A percentile compares a stretch with the other conserved stretches of the same genome.
Evolutionary conservation across 2,797 vertebrate genomes (phyloP).

Genomic region (Psittacula echo): DNA sequence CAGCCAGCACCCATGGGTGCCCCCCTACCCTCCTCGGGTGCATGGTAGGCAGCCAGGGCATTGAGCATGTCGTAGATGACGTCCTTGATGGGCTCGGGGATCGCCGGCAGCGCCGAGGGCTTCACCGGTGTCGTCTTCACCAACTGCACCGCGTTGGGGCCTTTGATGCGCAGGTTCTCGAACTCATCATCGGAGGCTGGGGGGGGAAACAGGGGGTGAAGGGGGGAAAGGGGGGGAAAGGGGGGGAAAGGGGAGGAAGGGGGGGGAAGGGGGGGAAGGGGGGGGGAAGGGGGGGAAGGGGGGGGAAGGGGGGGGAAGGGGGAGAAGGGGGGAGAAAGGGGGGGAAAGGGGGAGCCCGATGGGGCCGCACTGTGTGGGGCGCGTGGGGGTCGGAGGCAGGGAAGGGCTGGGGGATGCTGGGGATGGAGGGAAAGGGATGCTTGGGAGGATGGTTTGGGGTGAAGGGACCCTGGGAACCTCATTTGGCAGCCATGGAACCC

Average conservation of each 20-base stretch:
- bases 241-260: not conserved
- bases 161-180: constrained; percentile 96
- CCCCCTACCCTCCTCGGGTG: constrained; percentile 89
- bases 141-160: constrained; percentile 93
- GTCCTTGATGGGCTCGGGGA: constrained; percentile 95
- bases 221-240: too few species aligned
- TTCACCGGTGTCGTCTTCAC: constrained; percentile 96
- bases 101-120: constrained; percentile 88
- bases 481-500: too few species aligned
- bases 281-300: not conserved
- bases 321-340: too few species aligned
- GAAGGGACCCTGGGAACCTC: too few species aligned
- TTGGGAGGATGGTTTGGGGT: not conserved
- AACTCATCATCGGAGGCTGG: constrained; percentile 96
- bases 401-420: too few species aligned
- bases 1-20: too few species aligned
- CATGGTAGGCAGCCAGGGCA: constrained; percentile 93
- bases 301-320: too few species aligned
- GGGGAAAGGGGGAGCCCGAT: not conserved
- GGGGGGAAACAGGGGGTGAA: too few species aligned
- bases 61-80: constrained; percentile 98
- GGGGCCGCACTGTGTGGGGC: not conserved
- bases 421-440: too few species aligned
- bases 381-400: not conserved
- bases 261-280: too few species aligned